A percentile compares a stretch with the other conserved stretches of the same genome.
phyloP scores from a whole-genome alignment of 2,113 vertebrate species.

The Porphyrio hochstetteri region DNA sequence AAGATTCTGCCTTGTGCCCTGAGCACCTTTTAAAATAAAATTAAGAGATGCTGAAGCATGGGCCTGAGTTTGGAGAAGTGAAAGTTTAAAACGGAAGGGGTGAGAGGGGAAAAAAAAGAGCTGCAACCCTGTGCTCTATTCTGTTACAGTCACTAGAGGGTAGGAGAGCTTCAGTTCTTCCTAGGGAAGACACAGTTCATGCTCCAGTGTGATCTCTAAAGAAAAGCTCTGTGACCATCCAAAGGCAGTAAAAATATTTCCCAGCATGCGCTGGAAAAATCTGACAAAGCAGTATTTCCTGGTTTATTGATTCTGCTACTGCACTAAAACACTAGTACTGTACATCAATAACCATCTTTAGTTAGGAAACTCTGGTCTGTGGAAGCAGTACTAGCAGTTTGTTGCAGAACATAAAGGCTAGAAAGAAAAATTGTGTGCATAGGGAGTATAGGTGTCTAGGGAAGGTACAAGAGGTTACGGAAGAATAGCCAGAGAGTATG shows the following conservation, averaged over 20 bases:
- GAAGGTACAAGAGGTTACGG: slow-evolving; percentile 76
- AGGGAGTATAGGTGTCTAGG: slow-evolving; percentile 77
- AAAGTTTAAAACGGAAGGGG: not conserved
- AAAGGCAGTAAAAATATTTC: slow-evolving; percentile 78
- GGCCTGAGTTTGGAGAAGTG: not conserved
- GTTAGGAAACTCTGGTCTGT: slow-evolving; percentile 80
- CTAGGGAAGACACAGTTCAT: slow-evolving; percentile 21
- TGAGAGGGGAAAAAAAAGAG: not conserved
- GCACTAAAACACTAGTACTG: slow-evolving; percentile 80
- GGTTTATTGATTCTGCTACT: slow-evolving; percentile 83
- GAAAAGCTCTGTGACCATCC: slow-evolving; percentile 71
- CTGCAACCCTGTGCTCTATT: slow-evolving; percentile 63
- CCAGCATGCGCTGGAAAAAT: slow-evolving; percentile 73
- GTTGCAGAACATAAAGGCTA: slow-evolving; percentile 78
- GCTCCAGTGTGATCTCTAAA: slow-evolving; percentile 55
- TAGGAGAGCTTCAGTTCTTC: slow-evolving; percentile 74
- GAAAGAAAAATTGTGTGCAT: slow-evolving; percentile 80
- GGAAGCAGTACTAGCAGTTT: slow-evolving; percentile 75
- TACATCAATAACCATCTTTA: slow-evolving; percentile 88
- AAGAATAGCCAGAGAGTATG: slow-evolving; percentile 65
- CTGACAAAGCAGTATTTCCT: slow-evolving; percentile 86
- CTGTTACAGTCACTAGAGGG: slow-evolving; percentile 80
- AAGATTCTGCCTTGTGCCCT: not conserved
- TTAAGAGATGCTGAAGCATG: not conserved
- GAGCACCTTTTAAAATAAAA: slow-evolving; percentile 13